Conservation (phyloP, 2,113 vertebrate species). For the Beaufortia kweichowensis region DNA sequence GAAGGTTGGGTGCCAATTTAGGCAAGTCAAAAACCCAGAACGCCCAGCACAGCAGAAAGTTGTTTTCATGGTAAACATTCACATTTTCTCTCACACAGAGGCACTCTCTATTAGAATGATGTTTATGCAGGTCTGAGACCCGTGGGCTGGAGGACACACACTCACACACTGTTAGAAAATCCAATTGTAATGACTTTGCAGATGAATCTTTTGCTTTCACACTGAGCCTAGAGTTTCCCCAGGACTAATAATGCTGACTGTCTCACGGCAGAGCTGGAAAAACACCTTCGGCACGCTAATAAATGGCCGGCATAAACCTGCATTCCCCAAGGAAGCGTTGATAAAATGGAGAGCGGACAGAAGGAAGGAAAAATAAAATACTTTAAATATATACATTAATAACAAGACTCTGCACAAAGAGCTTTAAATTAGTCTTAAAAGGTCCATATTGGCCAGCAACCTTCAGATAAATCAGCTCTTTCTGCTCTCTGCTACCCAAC, state of each 20-base stretch:
- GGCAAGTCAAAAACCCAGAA: not conserved
- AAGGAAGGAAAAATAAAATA: not conserved
- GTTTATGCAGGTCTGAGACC: slow-evolving; percentile 6
- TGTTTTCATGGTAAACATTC: slow-evolving; percentile 19
- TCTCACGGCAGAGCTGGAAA: not conserved
- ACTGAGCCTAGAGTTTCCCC: not conserved
- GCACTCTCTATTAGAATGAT: not conserved
- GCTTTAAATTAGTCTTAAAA: slow-evolving; percentile 32
- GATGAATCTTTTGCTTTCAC: slow-evolving; percentile 11
- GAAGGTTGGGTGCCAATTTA: not conserved
- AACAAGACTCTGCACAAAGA: slow-evolving; percentile 15
- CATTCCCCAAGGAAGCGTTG: not conserved
- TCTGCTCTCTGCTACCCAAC: not conserved
- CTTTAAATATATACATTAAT: slow-evolving; percentile 13
- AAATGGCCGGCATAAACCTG: slow-evolving; percentile 15
- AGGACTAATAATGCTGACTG: not conserved
- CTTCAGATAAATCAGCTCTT: slow-evolving; percentile 11
- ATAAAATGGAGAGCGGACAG: slow-evolving; percentile 2
- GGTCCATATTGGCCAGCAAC: slow-evolving; percentile 8
- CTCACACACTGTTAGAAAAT: not conserved
- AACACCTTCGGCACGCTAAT: slow-evolving; percentile 8
- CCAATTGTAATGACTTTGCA: not conserved
- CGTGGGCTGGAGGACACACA: not conserved
- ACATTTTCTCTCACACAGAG: not conserved
- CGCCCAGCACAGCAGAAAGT: slow-evolving; percentile 10